Conservation (phyloP, 2,888 invertebrate species). For the Alsophila aescularia region DNA sequence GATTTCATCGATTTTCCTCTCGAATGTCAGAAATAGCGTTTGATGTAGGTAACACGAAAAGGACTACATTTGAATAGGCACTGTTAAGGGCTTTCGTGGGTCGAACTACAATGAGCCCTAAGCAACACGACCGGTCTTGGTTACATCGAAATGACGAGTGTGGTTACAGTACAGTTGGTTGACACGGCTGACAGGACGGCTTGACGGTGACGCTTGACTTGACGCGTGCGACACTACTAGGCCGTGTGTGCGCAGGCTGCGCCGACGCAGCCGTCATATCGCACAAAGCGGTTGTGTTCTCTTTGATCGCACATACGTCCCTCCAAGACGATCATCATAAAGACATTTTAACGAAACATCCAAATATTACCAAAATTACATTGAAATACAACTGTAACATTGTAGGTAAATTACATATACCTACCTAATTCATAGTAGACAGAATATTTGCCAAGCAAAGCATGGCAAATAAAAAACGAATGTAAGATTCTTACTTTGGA, state of each 20-base stretch:
- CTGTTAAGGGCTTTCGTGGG: constrained; percentile 77
- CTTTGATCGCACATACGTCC: neutral
- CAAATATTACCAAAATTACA: no score
- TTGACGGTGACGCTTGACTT: constrained; percentile 29
- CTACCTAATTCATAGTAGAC: no score
- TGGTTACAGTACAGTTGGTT: constrained; percentile 27
- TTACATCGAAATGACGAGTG: constrained; percentile 78
- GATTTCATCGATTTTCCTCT: constrained; percentile 80
- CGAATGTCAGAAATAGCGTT: constrained; percentile 68
- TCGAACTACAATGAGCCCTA: constrained; percentile 82
- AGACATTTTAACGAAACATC: no score
- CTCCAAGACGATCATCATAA: no score
- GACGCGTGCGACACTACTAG: constrained; percentile 10
- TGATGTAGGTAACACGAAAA: constrained; percentile 66
- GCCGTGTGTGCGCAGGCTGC: neutral
- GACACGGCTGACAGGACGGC: neutral
- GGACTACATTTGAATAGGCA: constrained; percentile 84
- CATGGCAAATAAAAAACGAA: no score
- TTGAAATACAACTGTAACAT: no score
- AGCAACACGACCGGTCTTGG: constrained; percentile 73
- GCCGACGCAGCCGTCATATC: no score
- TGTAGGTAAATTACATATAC: no score
- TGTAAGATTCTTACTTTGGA: no score
- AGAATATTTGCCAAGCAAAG: no score
- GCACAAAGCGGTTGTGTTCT: no score